These are phyloP conservation scores for Piaya cayana DNA, from an alignment of 2,113 vertebrate species.

Conservation along the genomic window DNA sequence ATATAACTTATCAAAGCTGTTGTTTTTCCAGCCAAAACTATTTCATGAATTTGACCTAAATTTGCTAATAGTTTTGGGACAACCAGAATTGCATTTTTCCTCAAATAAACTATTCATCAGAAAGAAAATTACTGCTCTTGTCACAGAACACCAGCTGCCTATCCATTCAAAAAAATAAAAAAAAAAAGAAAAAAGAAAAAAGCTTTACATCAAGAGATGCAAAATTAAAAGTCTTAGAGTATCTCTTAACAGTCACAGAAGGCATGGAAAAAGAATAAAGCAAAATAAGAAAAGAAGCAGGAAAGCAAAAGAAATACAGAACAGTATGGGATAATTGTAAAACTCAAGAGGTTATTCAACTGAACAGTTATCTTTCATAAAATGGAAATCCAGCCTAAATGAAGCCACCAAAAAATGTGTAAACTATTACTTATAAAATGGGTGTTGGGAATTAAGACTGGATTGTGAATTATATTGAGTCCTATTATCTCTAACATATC, in stretches of 20 bases:
- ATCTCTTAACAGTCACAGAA: conserved; percentile 53
- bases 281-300: background rate
- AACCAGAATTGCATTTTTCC: conserved; percentile 55
- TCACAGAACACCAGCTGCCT: conserved; percentile 58
- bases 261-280: conserved; percentile 36
- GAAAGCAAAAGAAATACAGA: conserved; percentile 36
- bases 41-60: conserved; percentile 60
- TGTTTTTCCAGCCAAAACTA: conserved; percentile 42
- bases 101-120: conserved; percentile 63
- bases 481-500: background rate
- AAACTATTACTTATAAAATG: background rate
- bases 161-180: conserved; percentile 29
- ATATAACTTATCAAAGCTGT: background rate
- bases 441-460: background rate
- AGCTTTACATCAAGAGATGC: conserved; percentile 53
- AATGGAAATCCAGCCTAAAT: conserved; percentile 44
- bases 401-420: background rate
- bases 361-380: conserved; percentile 52
- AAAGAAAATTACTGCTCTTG: conserved; percentile 64
- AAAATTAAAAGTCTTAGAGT: conserved; percentile 57
- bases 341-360: conserved; percentile 64
- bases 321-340: conserved; percentile 49
- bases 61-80: conserved; percentile 55
- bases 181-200: background rate
- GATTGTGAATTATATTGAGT: background rate